Base-by-base conservation (phyloP, 92 coral and sea anemone species). In the Anthopleura xanthogrammica region DNA sequence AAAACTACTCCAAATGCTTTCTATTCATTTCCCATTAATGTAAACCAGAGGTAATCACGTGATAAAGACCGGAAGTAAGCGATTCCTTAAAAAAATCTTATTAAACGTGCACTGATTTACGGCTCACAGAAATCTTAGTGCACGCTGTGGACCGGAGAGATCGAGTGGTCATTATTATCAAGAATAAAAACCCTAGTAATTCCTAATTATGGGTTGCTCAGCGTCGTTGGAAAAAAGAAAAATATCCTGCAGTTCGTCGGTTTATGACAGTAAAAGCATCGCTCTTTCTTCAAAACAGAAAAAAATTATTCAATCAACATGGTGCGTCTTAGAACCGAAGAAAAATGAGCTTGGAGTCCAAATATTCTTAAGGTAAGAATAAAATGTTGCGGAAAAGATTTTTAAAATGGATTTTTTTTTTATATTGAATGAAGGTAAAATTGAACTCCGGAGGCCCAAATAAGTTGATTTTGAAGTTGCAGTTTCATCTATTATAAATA, bases 331-430 rank as follows among this genome's bases (percentile, higher is more conserved):
- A 0, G 87, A 84, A 40, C 60, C 62, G 12, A 60, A 64, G 48
- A 84, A 84, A 17, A 71, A 78, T 12, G 87, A 84, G 22, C 64
- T 84, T 1, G 87, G 87, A 2, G 57, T 84, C 19, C 82, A 84
- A 29, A 77, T 84, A 10, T 84, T 84, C 56, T 17, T 84, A n/a
- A 84, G 87, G 87, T 84, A 65, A 76, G 76, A 24, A 23, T 16
- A 9, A 64, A 68, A 22, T 29, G 74, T 8, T 11, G 16, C 23
- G 29, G 70, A 11, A 20, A 58, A 14, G 17, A 3, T 5, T 14
- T 58, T 14, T 4, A 58, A 58, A 62, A n/a, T 62, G 29, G 5
- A 62, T 9, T 8, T 39, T 23, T 72, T 16, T 5, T 14, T 36
- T 39, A 7, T 2, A 72, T 72, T 29, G 36, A 2, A 23, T 23